Conservation (phyloP, 2,888 invertebrate genomes). For the Trichopria drosophilae region DNA sequence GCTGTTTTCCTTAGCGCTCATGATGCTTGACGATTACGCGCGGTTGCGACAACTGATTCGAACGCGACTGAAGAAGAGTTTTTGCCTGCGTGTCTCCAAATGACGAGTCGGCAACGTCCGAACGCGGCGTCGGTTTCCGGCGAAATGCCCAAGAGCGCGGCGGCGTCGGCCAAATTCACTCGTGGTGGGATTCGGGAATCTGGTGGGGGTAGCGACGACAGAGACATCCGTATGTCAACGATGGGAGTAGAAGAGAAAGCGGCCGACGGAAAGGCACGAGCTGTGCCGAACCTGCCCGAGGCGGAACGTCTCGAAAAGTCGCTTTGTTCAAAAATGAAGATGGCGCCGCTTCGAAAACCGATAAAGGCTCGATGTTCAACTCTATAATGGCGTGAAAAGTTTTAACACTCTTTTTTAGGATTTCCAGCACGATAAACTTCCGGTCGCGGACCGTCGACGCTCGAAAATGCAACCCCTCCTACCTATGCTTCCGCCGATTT, state of each 20-base stretch:
- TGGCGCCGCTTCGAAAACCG: constrained; percentile 72
- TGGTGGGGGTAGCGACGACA: constrained; percentile 4
- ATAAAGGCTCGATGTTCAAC: constrained; percentile 57
- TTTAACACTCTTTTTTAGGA: too few species aligned
- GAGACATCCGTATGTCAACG: constrained; percentile 2
- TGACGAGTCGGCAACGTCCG: constrained; percentile 43
- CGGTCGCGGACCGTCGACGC: too few species aligned
- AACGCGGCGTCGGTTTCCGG: constrained; percentile 58
- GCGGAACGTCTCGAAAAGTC: constrained; percentile 39
- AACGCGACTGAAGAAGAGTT: constrained; percentile 13
- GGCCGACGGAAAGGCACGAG: constrained; percentile 14
- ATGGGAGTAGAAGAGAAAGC: constrained; percentile 8
- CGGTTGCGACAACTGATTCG: too few species aligned
- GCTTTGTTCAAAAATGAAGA: constrained; percentile 82
- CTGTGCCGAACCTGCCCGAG: too few species aligned
- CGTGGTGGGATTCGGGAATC: constrained; percentile 33
- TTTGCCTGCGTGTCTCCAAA: constrained; percentile 3
- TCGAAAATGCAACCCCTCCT: too few species aligned
- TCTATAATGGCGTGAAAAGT: too few species aligned
- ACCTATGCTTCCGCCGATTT: too few species aligned
- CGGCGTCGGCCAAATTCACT: constrained; percentile 51
- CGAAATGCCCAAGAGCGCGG: constrained; percentile 56
- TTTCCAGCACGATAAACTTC: too few species aligned
- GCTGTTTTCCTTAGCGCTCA: constrained; percentile 84
- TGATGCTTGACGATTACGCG: too few species aligned